phyloP scores from a whole-genome alignment of 2,797 vertebrate genomes.

The Thamnophis elegans region DNA sequence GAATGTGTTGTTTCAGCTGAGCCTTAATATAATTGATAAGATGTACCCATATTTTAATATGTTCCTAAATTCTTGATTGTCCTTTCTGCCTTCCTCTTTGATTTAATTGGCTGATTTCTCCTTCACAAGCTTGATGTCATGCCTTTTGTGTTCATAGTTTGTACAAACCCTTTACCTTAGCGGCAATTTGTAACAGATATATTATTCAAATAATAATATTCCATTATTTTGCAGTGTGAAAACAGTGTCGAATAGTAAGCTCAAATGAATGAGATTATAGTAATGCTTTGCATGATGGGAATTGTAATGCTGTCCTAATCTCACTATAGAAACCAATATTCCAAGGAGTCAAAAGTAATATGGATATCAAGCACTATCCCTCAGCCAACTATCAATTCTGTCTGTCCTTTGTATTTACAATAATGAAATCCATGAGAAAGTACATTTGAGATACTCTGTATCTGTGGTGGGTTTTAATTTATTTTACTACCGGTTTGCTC shows the following conservation, averaged over 20 bases:
- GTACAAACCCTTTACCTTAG: not conserved
- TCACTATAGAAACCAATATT: not conserved
- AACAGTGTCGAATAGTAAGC: not conserved
- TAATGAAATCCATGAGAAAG: not conserved
- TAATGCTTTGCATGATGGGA: not conserved
- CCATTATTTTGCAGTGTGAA: not conserved
- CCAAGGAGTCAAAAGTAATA: not conserved
- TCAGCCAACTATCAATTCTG: not conserved
- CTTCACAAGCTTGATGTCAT: not conserved
- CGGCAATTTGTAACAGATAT: not conserved
- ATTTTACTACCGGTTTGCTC: no score
- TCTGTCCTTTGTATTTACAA: not conserved
- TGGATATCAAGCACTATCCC: not conserved
- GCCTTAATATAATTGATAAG: not conserved
- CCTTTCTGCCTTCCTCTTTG: not conserved
- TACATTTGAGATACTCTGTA: not conserved
- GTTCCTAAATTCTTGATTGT: not conserved
- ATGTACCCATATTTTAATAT: not conserved
- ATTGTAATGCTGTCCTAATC: not conserved
- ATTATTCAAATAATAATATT: not conserved
- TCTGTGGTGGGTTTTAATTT: not conserved
- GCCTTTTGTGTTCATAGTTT: not conserved
- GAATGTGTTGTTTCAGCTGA: not conserved
- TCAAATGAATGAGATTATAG: not conserved
- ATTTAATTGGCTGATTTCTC: not conserved